phyloP scores from a whole-genome alignment of 2,797 vertebrate species.

The Cottoperca gobio region DNA sequence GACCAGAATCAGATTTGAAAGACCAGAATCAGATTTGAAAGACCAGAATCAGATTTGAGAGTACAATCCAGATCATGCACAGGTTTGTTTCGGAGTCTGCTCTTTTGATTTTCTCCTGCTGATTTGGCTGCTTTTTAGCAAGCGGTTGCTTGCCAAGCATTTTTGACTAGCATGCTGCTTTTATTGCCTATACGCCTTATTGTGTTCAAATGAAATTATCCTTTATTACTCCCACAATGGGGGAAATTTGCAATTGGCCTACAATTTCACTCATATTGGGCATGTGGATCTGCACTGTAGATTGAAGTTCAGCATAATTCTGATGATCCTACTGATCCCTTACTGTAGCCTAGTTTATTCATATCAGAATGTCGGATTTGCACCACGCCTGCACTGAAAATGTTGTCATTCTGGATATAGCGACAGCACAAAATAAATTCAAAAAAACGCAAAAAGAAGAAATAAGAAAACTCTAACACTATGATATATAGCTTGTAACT shows the following conservation, averaged over 20 bases:
- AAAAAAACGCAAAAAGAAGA: background rate
- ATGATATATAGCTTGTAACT: background rate
- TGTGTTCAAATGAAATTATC: too few relatives aligned
- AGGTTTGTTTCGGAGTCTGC: background rate
- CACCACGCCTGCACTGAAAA: background rate
- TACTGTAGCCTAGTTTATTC: background rate
- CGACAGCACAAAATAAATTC: background rate
- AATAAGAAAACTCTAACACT: background rate
- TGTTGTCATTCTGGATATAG: background rate
- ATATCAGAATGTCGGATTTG: background rate
- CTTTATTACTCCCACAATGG: too few relatives aligned
- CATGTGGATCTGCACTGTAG: background rate
- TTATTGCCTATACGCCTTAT: background rate
- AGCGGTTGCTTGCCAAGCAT: background rate
- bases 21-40: fast-evolving
- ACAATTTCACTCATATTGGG: background rate
- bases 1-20: background rate
- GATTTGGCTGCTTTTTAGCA: background rate
- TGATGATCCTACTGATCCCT: background rate
- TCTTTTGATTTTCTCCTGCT: background rate
- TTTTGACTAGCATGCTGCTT: background rate
- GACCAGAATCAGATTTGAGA: background rate
- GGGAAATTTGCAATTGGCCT: too few relatives aligned
- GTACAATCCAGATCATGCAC: background rate
- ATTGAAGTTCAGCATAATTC: background rate